Conservation (phyloP, 1,140 invertebrate genomes). For the Ceratina japonica region DNA sequence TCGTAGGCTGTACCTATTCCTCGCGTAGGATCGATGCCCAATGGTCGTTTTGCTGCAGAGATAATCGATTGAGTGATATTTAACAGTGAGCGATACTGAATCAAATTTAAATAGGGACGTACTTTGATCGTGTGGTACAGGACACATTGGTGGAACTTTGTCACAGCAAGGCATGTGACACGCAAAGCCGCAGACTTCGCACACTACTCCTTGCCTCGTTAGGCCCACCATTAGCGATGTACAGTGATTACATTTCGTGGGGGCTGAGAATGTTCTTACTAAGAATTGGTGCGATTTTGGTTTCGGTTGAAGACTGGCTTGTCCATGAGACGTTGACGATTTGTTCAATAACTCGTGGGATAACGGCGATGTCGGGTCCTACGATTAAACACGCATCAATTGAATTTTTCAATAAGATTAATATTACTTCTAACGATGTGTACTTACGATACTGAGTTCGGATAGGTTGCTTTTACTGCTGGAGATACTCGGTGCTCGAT, state of each 20-base stretch:
- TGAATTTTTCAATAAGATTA: not conserved
- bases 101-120: constrained; percentile 71
- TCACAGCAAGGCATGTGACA: constrained; percentile 97
- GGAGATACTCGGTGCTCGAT: constrained; percentile 86
- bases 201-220: constrained; percentile 96
- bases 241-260: constrained; percentile 98
- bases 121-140: constrained; percentile 95
- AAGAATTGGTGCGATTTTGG: constrained; percentile 95
- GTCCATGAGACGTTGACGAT: constrained; percentile 71
- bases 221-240: constrained; percentile 97
- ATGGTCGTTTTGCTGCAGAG: constrained; percentile 89
- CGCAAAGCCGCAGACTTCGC: constrained; percentile 96
- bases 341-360: constrained; percentile 77
- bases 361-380: constrained; percentile 83
- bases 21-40: constrained; percentile 97
- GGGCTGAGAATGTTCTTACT: constrained; percentile 95
- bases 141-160: constrained; percentile 95
- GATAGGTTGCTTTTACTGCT: constrained; percentile 92
- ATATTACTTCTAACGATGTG: not conserved
- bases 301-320: constrained; percentile 81
- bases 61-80: constrained; percentile 3
- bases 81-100: not conserved
- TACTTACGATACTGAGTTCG: constrained; percentile 88
- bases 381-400: constrained; percentile 49
- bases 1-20: constrained; percentile 99